Conservation (phyloP, 2,888 invertebrate species). For the Pristionchus japonicus region DNA sequence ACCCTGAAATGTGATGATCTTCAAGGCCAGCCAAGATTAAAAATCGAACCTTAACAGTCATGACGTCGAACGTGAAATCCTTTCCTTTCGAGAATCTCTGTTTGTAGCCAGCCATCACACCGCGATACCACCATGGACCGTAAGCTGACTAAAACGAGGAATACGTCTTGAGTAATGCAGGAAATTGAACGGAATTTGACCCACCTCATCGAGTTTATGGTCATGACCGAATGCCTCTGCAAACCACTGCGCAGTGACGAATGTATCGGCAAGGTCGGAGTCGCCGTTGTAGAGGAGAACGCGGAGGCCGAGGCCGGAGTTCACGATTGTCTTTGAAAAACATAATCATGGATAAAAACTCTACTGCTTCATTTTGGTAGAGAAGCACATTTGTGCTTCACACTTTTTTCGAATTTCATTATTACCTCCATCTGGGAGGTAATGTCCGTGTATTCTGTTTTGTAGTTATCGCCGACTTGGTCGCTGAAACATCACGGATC, state of each 20-base stretch:
- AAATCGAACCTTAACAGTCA: conserved; percentile 37
- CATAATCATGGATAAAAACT: too few species aligned
- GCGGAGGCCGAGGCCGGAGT: conserved; percentile 37
- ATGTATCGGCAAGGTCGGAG: conserved; percentile 62
- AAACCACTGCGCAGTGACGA: conserved; percentile 63
- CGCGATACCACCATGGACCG: conserved; percentile 17
- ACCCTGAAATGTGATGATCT: conserved; percentile 52
- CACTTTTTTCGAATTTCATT: neutral
- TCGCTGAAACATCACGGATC: neutral
- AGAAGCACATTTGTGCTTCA: too few species aligned
- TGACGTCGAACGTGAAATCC: conserved; percentile 11
- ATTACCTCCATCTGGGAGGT: neutral
- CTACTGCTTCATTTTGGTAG: too few species aligned
- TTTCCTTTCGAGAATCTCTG: neutral
- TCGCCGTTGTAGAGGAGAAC: conserved; percentile 68
- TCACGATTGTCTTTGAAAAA: conserved; percentile 31
- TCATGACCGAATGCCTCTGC: conserved; percentile 56
- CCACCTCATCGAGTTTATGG: conserved; percentile 41
- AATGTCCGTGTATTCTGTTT: neutral
- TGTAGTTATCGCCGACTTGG: neutral
- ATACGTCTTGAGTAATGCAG: neutral
- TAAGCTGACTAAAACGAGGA: neutral
- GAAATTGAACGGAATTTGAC: neutral
- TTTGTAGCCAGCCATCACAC: conserved; percentile 41
- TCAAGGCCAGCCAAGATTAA: neutral